Evolutionary conservation across 1,140 invertebrate species (phyloP).

Genomic region (Periplaneta americana): DNA sequence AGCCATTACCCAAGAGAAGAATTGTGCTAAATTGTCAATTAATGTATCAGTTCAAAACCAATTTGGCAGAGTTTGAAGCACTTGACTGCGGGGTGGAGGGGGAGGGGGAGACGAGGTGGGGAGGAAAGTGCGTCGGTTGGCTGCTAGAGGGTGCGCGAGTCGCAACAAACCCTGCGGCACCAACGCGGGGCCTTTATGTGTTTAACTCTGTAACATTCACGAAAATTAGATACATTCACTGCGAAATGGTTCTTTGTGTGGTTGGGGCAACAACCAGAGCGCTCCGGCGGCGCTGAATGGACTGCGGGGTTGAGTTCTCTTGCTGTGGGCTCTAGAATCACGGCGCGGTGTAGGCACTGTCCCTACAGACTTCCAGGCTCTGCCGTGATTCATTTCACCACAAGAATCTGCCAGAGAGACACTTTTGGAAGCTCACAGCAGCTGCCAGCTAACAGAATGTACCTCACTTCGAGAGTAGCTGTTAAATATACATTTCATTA

Average conservation of each 20-base stretch:
- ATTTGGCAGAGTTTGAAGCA: slow-evolving; percentile 21
- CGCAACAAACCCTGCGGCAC: neutral
- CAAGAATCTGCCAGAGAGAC: too few relatives aligned
- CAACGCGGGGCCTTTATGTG: neutral
- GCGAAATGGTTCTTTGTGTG: neutral
- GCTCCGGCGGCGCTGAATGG: too few relatives aligned
- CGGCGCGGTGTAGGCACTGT: too few relatives aligned
- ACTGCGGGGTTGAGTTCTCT: too few relatives aligned
- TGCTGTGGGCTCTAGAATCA: too few relatives aligned
- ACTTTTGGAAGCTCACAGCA: too few relatives aligned
- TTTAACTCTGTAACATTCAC: neutral
- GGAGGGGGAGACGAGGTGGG: neutral
- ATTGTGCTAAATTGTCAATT: slow-evolving; percentile 21
- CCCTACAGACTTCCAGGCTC: too few relatives aligned
- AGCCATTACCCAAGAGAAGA: slow-evolving; percentile 19
- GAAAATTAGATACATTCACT: slow-evolving; percentile 4
- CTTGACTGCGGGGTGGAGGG: slow-evolving; percentile 5
- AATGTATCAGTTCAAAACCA: slow-evolving; percentile 23
- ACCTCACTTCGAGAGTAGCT: too few relatives aligned
- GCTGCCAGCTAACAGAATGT: too few relatives aligned
- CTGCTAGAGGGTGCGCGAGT: neutral
- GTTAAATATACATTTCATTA: too few relatives aligned
- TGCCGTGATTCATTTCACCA: too few relatives aligned
- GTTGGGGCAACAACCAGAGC: neutral
- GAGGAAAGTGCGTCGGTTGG: neutral